Evolutionary conservation across 2,113 vertebrate genomes (phyloP).

Genomic region (Serinus canaria): DNA sequence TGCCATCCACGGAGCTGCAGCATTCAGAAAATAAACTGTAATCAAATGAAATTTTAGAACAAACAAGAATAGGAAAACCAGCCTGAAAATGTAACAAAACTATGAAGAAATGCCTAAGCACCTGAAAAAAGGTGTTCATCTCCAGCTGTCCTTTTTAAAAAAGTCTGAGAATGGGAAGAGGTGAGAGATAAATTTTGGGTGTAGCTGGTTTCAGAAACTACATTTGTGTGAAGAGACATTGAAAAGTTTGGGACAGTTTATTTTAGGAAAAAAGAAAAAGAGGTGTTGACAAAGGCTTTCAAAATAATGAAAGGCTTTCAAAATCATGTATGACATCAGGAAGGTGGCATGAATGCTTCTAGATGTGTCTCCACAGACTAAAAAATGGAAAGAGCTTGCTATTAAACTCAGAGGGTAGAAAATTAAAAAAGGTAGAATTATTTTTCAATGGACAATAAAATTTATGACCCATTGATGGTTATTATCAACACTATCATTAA

Average conservation of each 20-base stretch:
- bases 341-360: neutral
- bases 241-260: neutral
- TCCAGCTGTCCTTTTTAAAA: neutral
- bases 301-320: neutral
- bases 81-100: neutral
- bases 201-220: neutral
- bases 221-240: neutral
- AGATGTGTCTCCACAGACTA: neutral
- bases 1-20: neutral
- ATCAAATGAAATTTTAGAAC: neutral
- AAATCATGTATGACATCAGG: neutral
- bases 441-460: neutral
- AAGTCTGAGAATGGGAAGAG: neutral
- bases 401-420: neutral
- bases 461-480: neutral
- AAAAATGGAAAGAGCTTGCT: neutral
- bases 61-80: neutral
- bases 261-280: neutral
- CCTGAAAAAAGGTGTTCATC: neutral
- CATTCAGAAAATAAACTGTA: neutral
- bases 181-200: neutral
- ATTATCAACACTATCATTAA: neutral
- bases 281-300: neutral
- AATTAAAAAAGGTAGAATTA: neutral
- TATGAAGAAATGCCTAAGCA: neutral